phyloP scores from a whole-genome alignment of 2,113 vertebrate species.

The Tringa solitaria region DNA sequence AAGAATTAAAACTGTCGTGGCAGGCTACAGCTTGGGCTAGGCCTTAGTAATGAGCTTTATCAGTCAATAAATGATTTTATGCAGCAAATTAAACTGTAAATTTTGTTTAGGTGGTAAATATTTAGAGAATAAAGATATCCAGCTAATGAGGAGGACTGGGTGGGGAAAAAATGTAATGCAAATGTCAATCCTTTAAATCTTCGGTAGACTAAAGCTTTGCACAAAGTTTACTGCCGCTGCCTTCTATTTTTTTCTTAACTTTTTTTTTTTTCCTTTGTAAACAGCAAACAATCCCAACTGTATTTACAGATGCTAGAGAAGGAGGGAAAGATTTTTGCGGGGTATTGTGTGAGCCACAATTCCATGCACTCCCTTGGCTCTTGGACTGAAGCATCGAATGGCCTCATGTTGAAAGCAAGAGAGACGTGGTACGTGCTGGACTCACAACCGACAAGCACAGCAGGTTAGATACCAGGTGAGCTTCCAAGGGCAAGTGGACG shows the following conservation, averaged over 20 bases:
- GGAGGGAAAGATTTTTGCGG: not conserved
- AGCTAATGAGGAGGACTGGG: constrained; percentile 77
- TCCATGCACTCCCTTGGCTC: not conserved
- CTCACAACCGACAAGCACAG: not conserved
- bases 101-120: constrained; percentile 84
- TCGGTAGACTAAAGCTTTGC: constrained; percentile 46
- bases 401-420: not conserved
- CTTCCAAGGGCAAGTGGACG: not conserved
- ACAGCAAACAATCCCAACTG: constrained; percentile 25
- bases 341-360: not conserved
- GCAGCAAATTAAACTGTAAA: constrained; percentile 89
- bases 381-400: accelerated
- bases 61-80: constrained; percentile 90
- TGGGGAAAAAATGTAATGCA: constrained; percentile 63
- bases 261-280: constrained; percentile 3
- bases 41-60: constrained; percentile 89
- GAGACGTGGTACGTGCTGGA: accelerated
- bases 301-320: constrained; percentile 36
- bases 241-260: not conserved
- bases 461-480: not conserved
- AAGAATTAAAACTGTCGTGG: constrained; percentile 86
- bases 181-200: constrained; percentile 83
- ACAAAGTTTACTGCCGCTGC: constrained; percentile 64
- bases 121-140: constrained; percentile 86
- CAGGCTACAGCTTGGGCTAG: constrained; percentile 77